phyloP scores from a whole-genome alignment of 92 coral and sea anemone genomes.

The Phenganax stokvisi region DNA sequence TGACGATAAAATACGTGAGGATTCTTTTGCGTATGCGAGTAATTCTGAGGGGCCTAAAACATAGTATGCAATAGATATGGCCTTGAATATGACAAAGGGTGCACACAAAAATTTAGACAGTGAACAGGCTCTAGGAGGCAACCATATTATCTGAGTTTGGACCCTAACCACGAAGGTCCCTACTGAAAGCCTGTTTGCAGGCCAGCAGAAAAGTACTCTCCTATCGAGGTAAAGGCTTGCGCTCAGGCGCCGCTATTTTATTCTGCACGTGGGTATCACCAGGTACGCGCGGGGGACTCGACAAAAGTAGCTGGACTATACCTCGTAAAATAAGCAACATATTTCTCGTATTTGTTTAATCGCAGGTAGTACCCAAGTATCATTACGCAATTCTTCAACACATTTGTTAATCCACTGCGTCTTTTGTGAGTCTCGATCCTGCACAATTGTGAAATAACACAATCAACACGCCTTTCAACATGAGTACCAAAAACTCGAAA shows the following conservation, averaged over 20 bases:
- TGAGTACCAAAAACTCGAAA: too few species aligned
- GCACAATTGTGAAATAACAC: background rate
- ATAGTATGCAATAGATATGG: background rate
- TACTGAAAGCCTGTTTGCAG: too few species aligned
- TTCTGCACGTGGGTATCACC: too few species aligned
- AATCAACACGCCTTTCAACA: too few species aligned
- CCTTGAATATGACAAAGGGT: too few species aligned
- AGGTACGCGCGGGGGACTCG: background rate
- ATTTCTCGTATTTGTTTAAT: constrained; percentile 95
- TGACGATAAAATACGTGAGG: constrained; percentile 97
- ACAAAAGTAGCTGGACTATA: constrained; percentile 6
- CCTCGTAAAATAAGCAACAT: constrained; percentile 95
- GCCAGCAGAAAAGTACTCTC: too few species aligned
- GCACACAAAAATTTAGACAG: too few species aligned
- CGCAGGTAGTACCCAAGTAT: constrained; percentile 96
- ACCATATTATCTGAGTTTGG: too few species aligned
- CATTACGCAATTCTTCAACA: constrained; percentile 93
- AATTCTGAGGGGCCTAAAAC: constrained; percentile 92
- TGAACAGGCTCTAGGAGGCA: too few species aligned
- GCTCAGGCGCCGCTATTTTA: too few species aligned
- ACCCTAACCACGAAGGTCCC: too few species aligned
- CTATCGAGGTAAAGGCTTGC: too few species aligned
- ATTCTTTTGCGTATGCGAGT: constrained; percentile 92
- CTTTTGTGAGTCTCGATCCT: constrained; percentile 99
- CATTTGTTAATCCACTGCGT: constrained; percentile 97